A percentile compares a stretch with the other conserved stretches of the same genome.
Evolutionary conservation across 2,888 invertebrate species (phyloP).

Genomic region (Byasa hedistus): DNA sequence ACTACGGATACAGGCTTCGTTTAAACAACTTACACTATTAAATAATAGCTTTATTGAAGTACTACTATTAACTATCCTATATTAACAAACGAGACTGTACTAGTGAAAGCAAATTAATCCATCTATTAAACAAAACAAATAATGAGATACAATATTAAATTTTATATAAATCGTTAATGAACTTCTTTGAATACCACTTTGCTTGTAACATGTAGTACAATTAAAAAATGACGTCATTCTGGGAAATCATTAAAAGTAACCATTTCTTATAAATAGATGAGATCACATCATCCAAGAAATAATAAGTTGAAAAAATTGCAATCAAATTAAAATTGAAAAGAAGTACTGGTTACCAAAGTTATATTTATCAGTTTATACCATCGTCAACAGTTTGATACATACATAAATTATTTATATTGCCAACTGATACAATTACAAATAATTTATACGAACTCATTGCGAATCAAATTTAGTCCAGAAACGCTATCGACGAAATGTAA

Average conservation of each 20-base stretch:
- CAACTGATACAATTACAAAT: not conserved
- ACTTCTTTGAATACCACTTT: not conserved
- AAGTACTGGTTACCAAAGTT: too few species aligned
- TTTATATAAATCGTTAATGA: not conserved
- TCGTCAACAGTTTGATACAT: too few species aligned
- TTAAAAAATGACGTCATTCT: not conserved
- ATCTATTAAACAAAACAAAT: not conserved
- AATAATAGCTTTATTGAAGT: too few species aligned
- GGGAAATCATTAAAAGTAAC: not conserved
- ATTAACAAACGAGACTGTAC: too few species aligned
- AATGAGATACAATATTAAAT: not conserved
- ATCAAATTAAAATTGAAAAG: too few species aligned
- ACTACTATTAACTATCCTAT: too few species aligned
- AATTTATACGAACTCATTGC: not conserved
- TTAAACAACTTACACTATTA: too few species aligned
- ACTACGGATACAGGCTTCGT: not conserved
- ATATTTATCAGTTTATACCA: too few species aligned
- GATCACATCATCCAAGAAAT: not conserved
- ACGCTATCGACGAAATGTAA: not conserved
- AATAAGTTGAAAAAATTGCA: too few species aligned
- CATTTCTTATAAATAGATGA: not conserved
- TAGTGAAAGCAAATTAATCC: too few species aligned
- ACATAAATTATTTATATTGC: not conserved
- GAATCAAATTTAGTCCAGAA: not conserved
- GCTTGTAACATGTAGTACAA: not conserved